Percentiles rank a stretch among this genome's conserved stretches.
These are phyloP conservation scores for Invenusta paracnida DNA, from an alignment of 2,888 invertebrate genomes.

Conservation along the genomic window DNA sequence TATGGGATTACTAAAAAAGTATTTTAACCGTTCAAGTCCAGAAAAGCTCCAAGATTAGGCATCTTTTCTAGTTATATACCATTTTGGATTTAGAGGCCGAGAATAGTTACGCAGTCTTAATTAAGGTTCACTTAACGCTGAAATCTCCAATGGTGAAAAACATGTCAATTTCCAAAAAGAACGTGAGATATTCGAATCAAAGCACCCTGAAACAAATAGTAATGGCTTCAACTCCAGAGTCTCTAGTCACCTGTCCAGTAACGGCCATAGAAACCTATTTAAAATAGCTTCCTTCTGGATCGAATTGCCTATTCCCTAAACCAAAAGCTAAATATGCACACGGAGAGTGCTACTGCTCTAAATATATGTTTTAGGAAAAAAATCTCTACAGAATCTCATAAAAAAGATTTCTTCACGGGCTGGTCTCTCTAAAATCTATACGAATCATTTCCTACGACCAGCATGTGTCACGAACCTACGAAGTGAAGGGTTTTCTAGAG, in stretches of 20 bases:
- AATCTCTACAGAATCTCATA: not conserved
- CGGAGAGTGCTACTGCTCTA: no score
- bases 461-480: not conserved
- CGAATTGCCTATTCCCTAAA: not conserved
- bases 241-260: not conserved
- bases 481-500: not conserved
- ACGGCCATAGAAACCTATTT: not conserved
- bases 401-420: not conserved
- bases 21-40: not conserved
- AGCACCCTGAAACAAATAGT: not conserved
- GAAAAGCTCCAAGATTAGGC: conserved; percentile 15
- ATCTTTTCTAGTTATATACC: not conserved
- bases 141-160: not conserved
- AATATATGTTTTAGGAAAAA: not conserved
- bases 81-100: conserved; percentile 33
- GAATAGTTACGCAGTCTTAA: conserved; percentile 2
- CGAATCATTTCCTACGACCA: not conserved
- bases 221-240: not conserved
- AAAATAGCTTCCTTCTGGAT: not conserved
- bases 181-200: not conserved
- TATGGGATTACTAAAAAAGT: not conserved
- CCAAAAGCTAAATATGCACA: not conserved
- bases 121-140: not conserved
- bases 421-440: not conserved
- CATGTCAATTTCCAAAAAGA: conserved; percentile 16